Percentiles rank a stretch among this genome's conserved stretches.
phyloP scores from a whole-genome alignment of 2,888 invertebrate genomes.

The Dione juno region DNA sequence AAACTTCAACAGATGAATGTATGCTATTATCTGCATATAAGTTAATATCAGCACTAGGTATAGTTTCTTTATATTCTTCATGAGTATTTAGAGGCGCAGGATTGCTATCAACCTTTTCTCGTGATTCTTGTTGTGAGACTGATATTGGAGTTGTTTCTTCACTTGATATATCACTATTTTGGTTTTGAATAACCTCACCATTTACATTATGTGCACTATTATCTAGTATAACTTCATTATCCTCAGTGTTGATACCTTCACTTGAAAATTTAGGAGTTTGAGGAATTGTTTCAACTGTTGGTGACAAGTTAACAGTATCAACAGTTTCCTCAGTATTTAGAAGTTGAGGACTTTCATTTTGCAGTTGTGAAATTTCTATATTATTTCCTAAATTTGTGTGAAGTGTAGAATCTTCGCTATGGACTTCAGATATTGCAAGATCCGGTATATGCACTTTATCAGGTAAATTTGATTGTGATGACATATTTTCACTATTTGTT shows the following conservation, averaged over 20 bases:
- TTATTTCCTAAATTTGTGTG: conserved; percentile 46
- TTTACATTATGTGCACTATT: conserved; percentile 35
- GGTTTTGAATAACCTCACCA: conserved; percentile 23
- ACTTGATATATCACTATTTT: conserved; percentile 17
- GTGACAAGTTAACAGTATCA: conserved; percentile 36
- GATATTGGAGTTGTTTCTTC: background rate
- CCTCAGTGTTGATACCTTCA: conserved; percentile 6
- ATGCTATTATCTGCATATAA: background rate
- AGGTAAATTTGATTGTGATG: conserved; percentile 49
- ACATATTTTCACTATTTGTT: background rate
- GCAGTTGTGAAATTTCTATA: conserved; percentile 42
- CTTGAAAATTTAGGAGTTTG: conserved; percentile 32
- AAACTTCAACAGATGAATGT: background rate
- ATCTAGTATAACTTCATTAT: conserved; percentile 9
- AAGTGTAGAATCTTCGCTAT: conserved; percentile 53
- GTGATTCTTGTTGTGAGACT: background rate
- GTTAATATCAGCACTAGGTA: conserved; percentile 5
- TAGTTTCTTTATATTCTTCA: conserved; percentile 7
- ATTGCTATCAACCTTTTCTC: conserved; percentile 16
- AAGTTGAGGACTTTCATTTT: conserved; percentile 47
- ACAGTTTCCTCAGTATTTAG: conserved; percentile 43
- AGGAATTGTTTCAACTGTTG: conserved; percentile 41
- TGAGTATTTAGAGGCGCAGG: background rate
- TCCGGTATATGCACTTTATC: conserved; percentile 51
- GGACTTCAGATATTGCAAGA: conserved; percentile 47